Percentiles rank a stretch among this genome's conserved stretches.
These are phyloP conservation scores for Drosophila melanogaster DNA, from an alignment of 1,140 invertebrate genomes.

Conservation along the genomic window Release_6_plus_ISO1_MT NT_033777.3:6084501-6085000, in stretches of 20 bases:
- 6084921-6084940: slow-evolving; percentile 71
- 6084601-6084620: slow-evolving; percentile 11
- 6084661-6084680: background rate
- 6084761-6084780: too few species aligned
- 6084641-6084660: background rate
- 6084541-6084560: slow-evolving; percentile 54
- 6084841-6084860: slow-evolving; percentile 13
- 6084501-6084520: slow-evolving; percentile 50
- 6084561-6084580: slow-evolving; percentile 17
- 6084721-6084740: too few species aligned
- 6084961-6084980: slow-evolving; percentile 58
- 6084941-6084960: slow-evolving; percentile 65
- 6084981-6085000: slow-evolving; percentile 38
- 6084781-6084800: too few species aligned
- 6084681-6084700: too few species aligned
- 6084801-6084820: background rate
- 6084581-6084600: slow-evolving; percentile 8
- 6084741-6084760: too few species aligned
- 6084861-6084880: slow-evolving; percentile 44
- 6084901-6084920: slow-evolving; percentile 69
- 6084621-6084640: background rate
- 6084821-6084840: slow-evolving; percentile 1
- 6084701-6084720: too few species aligned
- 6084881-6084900: slow-evolving; percentile 78
- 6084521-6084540: slow-evolving; percentile 60